Percentiles rank a stretch among this genome's conserved stretches.
Conservation (phyloP, 23 tunicate species). For the Oikopleura dioica region DNA sequence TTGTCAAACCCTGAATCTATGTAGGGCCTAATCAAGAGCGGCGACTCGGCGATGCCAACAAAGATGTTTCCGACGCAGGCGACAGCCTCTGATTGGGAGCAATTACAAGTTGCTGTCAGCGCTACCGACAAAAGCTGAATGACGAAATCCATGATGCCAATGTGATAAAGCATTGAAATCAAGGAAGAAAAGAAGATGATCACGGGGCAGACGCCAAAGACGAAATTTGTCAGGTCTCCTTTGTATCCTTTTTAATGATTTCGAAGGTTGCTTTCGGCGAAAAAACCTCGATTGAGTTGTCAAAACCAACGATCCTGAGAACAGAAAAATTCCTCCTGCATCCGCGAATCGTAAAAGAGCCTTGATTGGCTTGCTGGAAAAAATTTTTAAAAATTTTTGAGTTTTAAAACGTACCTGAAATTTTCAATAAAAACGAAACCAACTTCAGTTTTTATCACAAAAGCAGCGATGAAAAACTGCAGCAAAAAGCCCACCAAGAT, state of each 20-base stretch:
- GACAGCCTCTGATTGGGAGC: background rate
- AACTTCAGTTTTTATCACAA: slow-evolving; percentile 16
- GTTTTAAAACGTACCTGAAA: too few relatives aligned
- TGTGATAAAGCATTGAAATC: slow-evolving; percentile 16
- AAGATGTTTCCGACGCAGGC: slow-evolving; percentile 19
- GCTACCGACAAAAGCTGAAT: slow-evolving; percentile 5
- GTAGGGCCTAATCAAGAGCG: slow-evolving; percentile 20
- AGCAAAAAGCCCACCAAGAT: too few relatives aligned
- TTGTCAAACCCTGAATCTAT: too few relatives aligned
- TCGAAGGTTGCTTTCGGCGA: background rate
- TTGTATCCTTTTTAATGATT: background rate
- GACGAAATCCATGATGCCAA: slow-evolving; percentile 19
- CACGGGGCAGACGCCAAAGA: slow-evolving; percentile 18
- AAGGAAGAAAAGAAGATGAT: slow-evolving; percentile 19
- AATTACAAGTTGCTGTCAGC: background rate
- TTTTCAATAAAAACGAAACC: slow-evolving; percentile 15
- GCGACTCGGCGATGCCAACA: slow-evolving; percentile 20
- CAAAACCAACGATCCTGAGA: background rate
- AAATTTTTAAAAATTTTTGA: too few relatives aligned
- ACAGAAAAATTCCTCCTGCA: slow-evolving; percentile 17
- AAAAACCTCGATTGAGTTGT: background rate
- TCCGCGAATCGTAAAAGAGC: slow-evolving; percentile 13
- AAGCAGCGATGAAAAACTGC: slow-evolving; percentile 14
- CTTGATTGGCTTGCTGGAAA: slow-evolving; percentile 8
- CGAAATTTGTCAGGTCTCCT: background rate